Base-by-base conservation (phyloP, 2,113 vertebrate genomes). In the Sitta europaea region DNA sequence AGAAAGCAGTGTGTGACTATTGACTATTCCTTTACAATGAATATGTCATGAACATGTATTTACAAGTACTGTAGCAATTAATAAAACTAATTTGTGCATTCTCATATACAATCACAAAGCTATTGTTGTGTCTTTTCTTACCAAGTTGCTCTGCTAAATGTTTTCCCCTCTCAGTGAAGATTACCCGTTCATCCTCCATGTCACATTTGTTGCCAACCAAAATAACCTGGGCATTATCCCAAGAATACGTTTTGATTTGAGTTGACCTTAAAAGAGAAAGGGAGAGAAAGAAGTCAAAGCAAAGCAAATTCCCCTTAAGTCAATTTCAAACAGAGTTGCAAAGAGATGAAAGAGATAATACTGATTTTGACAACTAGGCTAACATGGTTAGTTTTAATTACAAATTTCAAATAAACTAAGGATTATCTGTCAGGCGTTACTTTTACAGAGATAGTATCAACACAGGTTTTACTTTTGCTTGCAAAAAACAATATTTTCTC, bases 191-290 rank as follows among this genome's bases (percentile, higher is more conserved):
- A 58, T 99, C 99, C 82, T 99, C 99, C 99, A 99, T 99, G 96
- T 99, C 99, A 95, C 99, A 99, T 94, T 99, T 99, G 97, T 99
- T 99, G 55, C 98, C 99, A 15, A 99, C 99, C 95, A 99, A 97
- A 97, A 99, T 98, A 97, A 99, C 99, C 97, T 99, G 99, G 59
- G 99, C 99, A 85, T 99, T 99, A 95, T 99, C 99, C 99, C 99
- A 99, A 28, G 99, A 99, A 95, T 99, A 99, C 0, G 99, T 99
- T 97, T 99, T 99, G 96, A 99, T 99, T 98, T 99, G 99, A 94
- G 99, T 99, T 92, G 99, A 99, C 99, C 99, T 99, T 96, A 86
- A 67, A 91, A 91, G 27, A 91, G 29, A 95, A 91, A 88, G 55
- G 90, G 61, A 96, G 65, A 94, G 5, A 59, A n/a, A 80, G 71